Evolutionary conservation across 2,113 vertebrate genomes (phyloP).

Genomic region (Entelurus aequoreus): DNA sequence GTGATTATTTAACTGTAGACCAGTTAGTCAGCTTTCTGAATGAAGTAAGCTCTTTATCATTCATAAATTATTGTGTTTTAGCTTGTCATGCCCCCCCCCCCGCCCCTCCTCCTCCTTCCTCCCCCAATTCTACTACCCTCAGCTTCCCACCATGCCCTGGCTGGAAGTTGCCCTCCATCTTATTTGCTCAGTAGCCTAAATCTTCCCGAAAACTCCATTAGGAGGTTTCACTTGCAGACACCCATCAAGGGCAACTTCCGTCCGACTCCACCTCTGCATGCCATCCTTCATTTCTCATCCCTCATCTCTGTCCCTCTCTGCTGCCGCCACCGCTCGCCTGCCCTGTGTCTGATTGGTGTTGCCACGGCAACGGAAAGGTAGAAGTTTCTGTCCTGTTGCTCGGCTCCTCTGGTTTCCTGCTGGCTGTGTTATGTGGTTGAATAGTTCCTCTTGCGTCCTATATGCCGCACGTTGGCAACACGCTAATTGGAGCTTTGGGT

Average conservation of each 20-base stretch:
- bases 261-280: slow-evolving; percentile 49
- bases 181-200: neutral
- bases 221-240: slow-evolving; percentile 49
- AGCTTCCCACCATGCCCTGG: neutral
- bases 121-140: slow-evolving; percentile 54
- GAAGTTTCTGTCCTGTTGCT: slow-evolving; percentile 53
- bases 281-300: slow-evolving; percentile 13
- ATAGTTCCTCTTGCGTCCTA: no score
- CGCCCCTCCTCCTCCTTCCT: slow-evolving; percentile 53
- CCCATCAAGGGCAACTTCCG: slow-evolving; percentile 53
- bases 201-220: slow-evolving; percentile 11
- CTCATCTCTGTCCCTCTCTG: neutral
- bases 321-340: slow-evolving; percentile 23
- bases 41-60: slow-evolving; percentile 99
- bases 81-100: slow-evolving; percentile 33
- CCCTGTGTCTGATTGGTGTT: slow-evolving; percentile 51
- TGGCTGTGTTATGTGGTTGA: slow-evolving; percentile 31
- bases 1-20: slow-evolving; percentile 99
- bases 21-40: slow-evolving; percentile 99
- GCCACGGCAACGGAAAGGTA: slow-evolving; percentile 47
- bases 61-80: slow-evolving; percentile 92
- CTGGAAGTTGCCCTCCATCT: slow-evolving; percentile 66
- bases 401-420: slow-evolving; percentile 39
- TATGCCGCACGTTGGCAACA: neutral
- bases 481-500: neutral